Conservation (phyloP, 2,888 invertebrate species). For the Sinelater perroti region DNA sequence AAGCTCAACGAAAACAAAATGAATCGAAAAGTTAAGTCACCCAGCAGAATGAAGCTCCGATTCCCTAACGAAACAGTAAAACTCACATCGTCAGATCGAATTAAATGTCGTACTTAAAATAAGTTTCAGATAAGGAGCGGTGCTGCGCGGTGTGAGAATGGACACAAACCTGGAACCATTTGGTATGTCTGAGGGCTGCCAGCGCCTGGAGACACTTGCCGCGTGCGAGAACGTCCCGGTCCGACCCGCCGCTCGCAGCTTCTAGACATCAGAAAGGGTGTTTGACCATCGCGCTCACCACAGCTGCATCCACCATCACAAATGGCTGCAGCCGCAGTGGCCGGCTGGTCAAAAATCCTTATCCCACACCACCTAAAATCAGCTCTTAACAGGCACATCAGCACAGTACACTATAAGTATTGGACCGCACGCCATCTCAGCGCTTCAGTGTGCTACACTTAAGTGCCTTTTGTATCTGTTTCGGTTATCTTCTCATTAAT, state of each 20-base stretch:
- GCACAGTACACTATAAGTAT: slow-evolving; percentile 59
- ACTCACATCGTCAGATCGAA: slow-evolving; percentile 57
- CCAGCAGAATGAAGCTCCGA: slow-evolving; percentile 47
- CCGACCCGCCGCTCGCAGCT: slow-evolving; percentile 76
- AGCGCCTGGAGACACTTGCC: slow-evolving; percentile 99
- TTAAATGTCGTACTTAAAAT: slow-evolving; percentile 41
- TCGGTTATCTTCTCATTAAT: slow-evolving; percentile 11
- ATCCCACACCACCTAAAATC: slow-evolving; percentile 64
- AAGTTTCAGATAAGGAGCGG: slow-evolving; percentile 30
- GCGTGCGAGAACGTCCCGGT: slow-evolving; percentile 96
- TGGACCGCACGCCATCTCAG: slow-evolving; percentile 50
- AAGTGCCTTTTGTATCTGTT: slow-evolving; percentile 22
- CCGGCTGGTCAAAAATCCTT: slow-evolving; percentile 77
- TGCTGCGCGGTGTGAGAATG: slow-evolving; percentile 58
- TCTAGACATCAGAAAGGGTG: slow-evolving; percentile 70
- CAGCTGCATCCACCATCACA: slow-evolving; percentile 46
- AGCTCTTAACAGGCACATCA: slow-evolving; percentile 57
- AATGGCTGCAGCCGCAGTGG: slow-evolving; percentile 49
- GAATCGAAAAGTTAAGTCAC: slow-evolving; percentile 40
- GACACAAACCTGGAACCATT: slow-evolving; percentile 98
- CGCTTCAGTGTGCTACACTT: slow-evolving; percentile 30
- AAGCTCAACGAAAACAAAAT: slow-evolving; percentile 40
- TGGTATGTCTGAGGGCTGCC: slow-evolving; percentile 99
- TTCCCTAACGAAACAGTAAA: slow-evolving; percentile 51
- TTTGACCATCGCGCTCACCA: slow-evolving; percentile 73